phyloP scores from a whole-genome alignment of 2,113 vertebrate genomes.

The Tupaia tana region DNA sequence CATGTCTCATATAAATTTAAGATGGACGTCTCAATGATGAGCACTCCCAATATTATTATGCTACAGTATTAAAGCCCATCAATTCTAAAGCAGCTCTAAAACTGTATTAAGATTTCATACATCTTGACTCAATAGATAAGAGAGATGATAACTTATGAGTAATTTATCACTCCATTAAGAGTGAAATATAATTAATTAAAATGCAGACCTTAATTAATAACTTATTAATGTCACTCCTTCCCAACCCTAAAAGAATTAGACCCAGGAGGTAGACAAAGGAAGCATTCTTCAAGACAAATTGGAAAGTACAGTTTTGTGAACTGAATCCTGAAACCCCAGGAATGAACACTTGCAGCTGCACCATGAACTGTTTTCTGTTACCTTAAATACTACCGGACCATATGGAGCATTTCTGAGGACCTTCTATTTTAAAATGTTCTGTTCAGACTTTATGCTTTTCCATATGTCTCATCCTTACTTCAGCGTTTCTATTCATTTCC shows the following conservation, averaged over 20 bases:
- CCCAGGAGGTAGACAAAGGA: slow-evolving; percentile 58
- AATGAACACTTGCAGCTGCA: slow-evolving; percentile 65
- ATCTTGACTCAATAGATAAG: not conserved
- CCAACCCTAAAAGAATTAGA: slow-evolving; percentile 25
- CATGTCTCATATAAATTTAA: slow-evolving; percentile 35
- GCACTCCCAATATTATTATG: not conserved
- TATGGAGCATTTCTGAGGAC: slow-evolving; percentile 71
- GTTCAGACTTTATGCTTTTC: slow-evolving; percentile 75
- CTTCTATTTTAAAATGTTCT: slow-evolving; percentile 75
- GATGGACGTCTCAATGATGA: not conserved
- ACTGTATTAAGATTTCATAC: slow-evolving; percentile 6
- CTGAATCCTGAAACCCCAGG: slow-evolving; percentile 49
- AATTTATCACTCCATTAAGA: slow-evolving; percentile 44
- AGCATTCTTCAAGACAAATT: slow-evolving; percentile 51
- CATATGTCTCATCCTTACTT: slow-evolving; percentile 73
- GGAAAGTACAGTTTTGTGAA: slow-evolving; percentile 61
- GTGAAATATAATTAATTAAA: slow-evolving; percentile 54
- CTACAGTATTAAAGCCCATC: not conserved
- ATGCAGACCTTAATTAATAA: slow-evolving; percentile 59
- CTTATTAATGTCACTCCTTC: slow-evolving; percentile 50
- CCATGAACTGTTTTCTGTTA: slow-evolving; percentile 59
- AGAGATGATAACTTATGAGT: not conserved
- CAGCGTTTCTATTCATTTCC: slow-evolving; percentile 76
- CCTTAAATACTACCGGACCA: slow-evolving; percentile 68
- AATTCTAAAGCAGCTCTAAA: not conserved